Conservation (phyloP, 2,888 invertebrate genomes). For the Lasius fuliginosus region DNA sequence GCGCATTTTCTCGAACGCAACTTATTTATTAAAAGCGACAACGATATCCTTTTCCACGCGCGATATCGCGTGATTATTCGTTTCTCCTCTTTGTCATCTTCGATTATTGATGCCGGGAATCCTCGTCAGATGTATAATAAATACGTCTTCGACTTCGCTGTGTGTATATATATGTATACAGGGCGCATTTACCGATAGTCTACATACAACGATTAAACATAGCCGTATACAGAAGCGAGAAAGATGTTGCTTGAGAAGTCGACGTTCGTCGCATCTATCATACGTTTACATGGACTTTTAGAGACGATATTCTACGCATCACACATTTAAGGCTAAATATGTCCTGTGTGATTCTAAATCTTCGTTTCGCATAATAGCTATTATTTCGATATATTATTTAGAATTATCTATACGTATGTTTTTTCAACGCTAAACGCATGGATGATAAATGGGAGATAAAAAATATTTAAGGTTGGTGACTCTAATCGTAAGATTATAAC, state of each 20-base stretch:
- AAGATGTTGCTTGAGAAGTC: background rate
- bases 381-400: conserved; percentile 11
- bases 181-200: background rate
- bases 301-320: background rate
- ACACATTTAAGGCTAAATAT: background rate
- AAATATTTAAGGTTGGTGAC: conserved; percentile 3
- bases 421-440: background rate
- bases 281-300: background rate
- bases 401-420: background rate
- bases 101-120: conserved; percentile 1
- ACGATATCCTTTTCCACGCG: background rate
- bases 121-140: background rate
- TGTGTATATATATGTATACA: background rate
- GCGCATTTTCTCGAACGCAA: background rate
- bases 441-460: background rate
- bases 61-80: background rate
- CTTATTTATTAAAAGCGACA: background rate
- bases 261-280: background rate
- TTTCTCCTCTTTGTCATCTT: background rate
- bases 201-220: conserved; percentile 14
- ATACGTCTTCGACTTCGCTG: background rate
- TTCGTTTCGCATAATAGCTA: background rate
- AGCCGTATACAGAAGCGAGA: conserved; percentile 21
- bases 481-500: background rate
- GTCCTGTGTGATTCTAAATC: background rate